Base-by-base conservation (phyloP, 2,888 invertebrate species). In the Antheraea yamamai region DNA sequence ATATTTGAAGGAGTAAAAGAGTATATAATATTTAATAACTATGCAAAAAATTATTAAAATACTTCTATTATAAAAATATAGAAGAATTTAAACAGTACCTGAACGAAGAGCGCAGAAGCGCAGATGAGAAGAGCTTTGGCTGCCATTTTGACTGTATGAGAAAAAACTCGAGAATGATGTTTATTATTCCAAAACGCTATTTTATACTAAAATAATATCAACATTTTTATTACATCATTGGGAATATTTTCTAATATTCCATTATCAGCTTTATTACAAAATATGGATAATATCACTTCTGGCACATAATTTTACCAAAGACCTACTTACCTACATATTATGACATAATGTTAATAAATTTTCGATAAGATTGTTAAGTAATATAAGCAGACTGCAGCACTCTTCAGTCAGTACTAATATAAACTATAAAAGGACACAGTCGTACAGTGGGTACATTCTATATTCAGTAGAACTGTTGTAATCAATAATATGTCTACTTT, bases 51-150 rank as follows among this genome's bases (percentile, higher is more conserved):
- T 7, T 39, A 4, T 39, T 4, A 39, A 39, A 39, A 39, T 39
- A 39, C 35, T 39, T 39, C 4, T 55, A 20, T 55, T 10, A 12
- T 61, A 20, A 23, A 10, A 61, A 55, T 20, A 7, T 55, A 55
- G 0, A 55, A 20, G 55, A 55, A 18, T 55, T 55, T 55, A 55
- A n/a, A 55, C 7, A 4, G 4, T 55, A 83, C 81, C 81, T 83
- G 81, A 52, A 81, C 77, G 47, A 82, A 72, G 18, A 84, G 78
- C 71, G 81, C 81, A 51, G 79, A 80, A 75, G 81, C 80, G 79
- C 82, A 83, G 35, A 81, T 68, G 47, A 79, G 73, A 23, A 81
- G 68, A 70, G 76, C 75, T 74, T 82, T 83, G 74, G 77, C 76
- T 64, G 79, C 79, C 82, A 84, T 84, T 76, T 75, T 79, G 26